Evolutionary conservation across 2,888 invertebrate genomes (phyloP).

Genomic region (Halocaridina rubra): DNA sequence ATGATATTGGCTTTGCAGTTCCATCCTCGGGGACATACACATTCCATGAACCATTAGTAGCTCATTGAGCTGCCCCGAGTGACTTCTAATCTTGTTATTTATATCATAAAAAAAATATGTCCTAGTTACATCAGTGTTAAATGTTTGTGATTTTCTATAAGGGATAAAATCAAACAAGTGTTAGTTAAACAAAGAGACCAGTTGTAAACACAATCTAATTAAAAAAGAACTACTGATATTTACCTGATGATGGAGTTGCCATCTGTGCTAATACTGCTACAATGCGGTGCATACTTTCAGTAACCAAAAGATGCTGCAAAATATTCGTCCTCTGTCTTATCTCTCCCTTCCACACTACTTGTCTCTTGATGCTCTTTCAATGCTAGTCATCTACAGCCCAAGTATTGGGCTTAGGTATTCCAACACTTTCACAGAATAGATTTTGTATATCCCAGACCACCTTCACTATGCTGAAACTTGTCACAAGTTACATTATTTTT

Average conservation of each 20-base stretch:
- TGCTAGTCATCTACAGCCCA: slow-evolving; percentile 28
- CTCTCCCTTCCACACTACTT: neutral
- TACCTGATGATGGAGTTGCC: neutral
- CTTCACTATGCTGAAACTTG: neutral
- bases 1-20: too few species aligned
- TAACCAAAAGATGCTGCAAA: slow-evolving; percentile 17
- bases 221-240: neutral
- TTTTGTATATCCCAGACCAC: too few species aligned
- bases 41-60: neutral
- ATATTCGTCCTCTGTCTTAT: slow-evolving; percentile 5
- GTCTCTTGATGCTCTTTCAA: slow-evolving; percentile 14
- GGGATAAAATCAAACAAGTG: slow-evolving; percentile 6
- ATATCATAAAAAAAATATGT: neutral
- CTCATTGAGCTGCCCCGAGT: neutral
- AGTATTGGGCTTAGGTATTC: neutral
- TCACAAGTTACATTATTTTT: neutral
- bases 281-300: slow-evolving; percentile 10
- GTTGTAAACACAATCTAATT: neutral
- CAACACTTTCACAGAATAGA: slow-evolving; percentile 15
- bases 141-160: slow-evolving; percentile 2
- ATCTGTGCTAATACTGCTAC: neutral
- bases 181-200: neutral
- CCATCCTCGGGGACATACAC: neutral
- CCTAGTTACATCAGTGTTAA: slow-evolving; percentile 4
- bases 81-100: neutral